Base-by-base conservation (phyloP, 2,888 invertebrate genomes). In the Himalopsyche kuldschensis region DNA sequence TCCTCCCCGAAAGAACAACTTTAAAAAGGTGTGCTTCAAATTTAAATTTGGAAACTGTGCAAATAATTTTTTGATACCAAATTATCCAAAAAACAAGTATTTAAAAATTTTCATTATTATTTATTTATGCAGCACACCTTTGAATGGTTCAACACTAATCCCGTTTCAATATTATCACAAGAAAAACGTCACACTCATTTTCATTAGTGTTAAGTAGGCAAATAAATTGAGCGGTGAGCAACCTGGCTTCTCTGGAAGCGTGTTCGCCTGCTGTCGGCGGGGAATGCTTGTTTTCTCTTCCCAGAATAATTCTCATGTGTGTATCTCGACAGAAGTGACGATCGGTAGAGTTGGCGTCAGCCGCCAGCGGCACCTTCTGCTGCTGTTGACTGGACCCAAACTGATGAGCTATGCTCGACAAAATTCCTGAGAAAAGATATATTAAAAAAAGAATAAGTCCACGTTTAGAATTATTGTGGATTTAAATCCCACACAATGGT, bases 281-380 rank as follows among this genome's bases (percentile, higher is more conserved):
- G 27, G 85, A 83, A 87, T 85, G 82, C 81, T 86, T 86, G 80
- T 84, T 90, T 77, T 86, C 87, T 46, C 94, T 93, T 0, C 96
- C 96, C 86, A 97, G 90, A 87, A 97, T 97, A 87, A 97, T 97
- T 86, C 97, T 92, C 97, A 97, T 97, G 88, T 97, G 97, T 0
- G 97, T 97, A 89, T 97, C 97, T n/a, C 97, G 92, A 81, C 96
- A 96, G 91, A 96, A 97, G 89, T 97, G 97, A 47, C 95, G 95
- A 89, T 97, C 96, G 0, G 96, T 93, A 88, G 93, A 87, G 88
- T 89, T 24, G 80, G 89, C 87, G 27, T 41, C 75, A 76, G 77
- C 78, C 47, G 20, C n/a, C 8, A 15, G 6, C 3, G 78, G 31
- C 1, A n/a, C 75, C 11, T 81, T 35, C 5, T 35, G 69, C 32